Evolutionary conservation across 2,888 invertebrate species (phyloP), one percentile per base, ranked within the genome.

Genomic region (Eulithis prunata): DNA sequence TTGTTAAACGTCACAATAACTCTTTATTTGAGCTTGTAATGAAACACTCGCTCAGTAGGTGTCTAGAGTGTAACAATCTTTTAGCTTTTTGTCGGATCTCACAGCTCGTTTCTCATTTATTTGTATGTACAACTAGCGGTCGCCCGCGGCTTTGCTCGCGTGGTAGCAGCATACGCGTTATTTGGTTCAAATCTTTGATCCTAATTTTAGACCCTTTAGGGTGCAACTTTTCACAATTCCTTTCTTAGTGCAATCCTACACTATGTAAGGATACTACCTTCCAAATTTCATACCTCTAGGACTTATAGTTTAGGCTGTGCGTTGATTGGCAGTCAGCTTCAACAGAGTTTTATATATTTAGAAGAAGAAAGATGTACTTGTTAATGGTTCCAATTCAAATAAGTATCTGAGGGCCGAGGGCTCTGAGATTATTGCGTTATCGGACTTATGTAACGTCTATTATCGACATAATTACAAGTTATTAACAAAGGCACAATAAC

Each of bases 1-100:
- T 93, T 93, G 93, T 93, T 93, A 92, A 91, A 92, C 92, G 93
- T 92, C 93, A 92, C 91, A 92, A 91, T 91, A 91, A 89, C 86
- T 91, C 92, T 88, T 91, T 76, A 73, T 91, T 90, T 88, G 83
- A 85, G 86, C 84, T 21, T 88, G 90, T 90, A 91, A 91, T 90
- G 91, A 88, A 90, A 89, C 86, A 84, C 77, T 76, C 75, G 71
- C 68, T 70, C 68, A 84, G 89, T 89, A 83, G 90, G 87, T 89
- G 89, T 86, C 89, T 91, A 87, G 87, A 88, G 85, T 85, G 85
- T 85, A n/a, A n/a, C n/a, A 85, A 86, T 87, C 86, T 86, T 83
- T 77, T 78, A 78, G 83, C 88, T 91, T 87, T 91, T 91, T 91
- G 89, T 91, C 75, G 81, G 84, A 86, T 84, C 83, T 80, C 77